Conservation (phyloP, 2,113 vertebrate genomes). For the Pogonocichla stellata region DNA sequence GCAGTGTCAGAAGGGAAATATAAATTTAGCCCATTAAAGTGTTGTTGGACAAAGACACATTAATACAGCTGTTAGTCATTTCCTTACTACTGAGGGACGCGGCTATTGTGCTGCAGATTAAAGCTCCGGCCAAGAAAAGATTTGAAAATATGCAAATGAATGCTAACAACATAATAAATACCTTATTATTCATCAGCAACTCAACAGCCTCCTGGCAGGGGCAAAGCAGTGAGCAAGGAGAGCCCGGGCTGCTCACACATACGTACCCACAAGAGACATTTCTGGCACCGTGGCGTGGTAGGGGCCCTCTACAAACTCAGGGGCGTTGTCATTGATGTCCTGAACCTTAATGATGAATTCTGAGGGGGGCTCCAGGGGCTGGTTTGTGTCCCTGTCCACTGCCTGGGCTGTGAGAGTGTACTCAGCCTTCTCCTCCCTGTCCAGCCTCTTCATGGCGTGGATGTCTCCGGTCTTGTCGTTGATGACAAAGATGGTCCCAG, state of each 20-base stretch:
- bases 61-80: slow-evolving; percentile 63
- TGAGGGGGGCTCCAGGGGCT: slow-evolving; percentile 92
- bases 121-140: slow-evolving; percentile 53
- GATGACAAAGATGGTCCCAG: slow-evolving; percentile 98
- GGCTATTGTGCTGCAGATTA: slow-evolving; percentile 34
- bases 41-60: slow-evolving; percentile 57
- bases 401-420: slow-evolving; percentile 96
- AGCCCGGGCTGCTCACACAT: neutral
- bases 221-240: neutral
- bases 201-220: neutral
- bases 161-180: slow-evolving; percentile 66
- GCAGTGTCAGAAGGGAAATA: slow-evolving; percentile 54
- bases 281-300: slow-evolving; percentile 93
- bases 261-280: slow-evolving; percentile 96
- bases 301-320: slow-evolving; percentile 91
- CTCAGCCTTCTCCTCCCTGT: slow-evolving; percentile 97
- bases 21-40: slow-evolving; percentile 67
- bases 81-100: slow-evolving; percentile 52
- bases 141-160: slow-evolving; percentile 71
- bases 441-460: slow-evolving; percentile 97
- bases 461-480: slow-evolving; percentile 97
- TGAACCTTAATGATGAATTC: slow-evolving; percentile 99
- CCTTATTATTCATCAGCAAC: slow-evolving; percentile 27
- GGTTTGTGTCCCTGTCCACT: slow-evolving; percentile 87
- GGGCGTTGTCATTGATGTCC: slow-evolving; percentile 99